A percentile compares a stretch with the other conserved stretches of the same genome.
Evolutionary conservation across 1,140 invertebrate species (phyloP).

Genomic region (Lerema accius): DNA sequence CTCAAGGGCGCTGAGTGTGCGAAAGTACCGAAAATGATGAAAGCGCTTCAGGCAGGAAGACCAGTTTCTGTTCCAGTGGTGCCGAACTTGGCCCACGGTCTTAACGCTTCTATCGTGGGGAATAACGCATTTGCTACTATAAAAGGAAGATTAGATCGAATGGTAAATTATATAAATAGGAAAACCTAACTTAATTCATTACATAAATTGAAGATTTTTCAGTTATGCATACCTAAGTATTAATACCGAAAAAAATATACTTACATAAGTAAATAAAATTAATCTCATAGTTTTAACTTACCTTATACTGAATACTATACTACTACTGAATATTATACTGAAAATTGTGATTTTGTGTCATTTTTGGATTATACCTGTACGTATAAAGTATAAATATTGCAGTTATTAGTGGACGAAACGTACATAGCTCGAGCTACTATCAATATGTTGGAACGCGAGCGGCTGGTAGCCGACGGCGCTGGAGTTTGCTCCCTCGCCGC

Average conservation of each 20-base stretch:
- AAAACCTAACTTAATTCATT: too few species aligned
- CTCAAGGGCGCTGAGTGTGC: constrained; percentile 67
- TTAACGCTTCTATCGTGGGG: constrained; percentile 55
- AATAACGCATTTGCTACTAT: constrained; percentile 67
- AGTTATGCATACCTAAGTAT: too few species aligned
- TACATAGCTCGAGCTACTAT: constrained; percentile 66
- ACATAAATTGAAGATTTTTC: too few species aligned
- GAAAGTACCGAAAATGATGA: constrained; percentile 72
- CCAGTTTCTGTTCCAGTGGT: constrained; percentile 53
- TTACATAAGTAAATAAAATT: too few species aligned
- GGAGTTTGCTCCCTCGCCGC: constrained; percentile 69
- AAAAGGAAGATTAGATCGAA: constrained; percentile 67
- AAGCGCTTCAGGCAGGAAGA: constrained; percentile 61
- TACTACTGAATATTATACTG: too few species aligned
- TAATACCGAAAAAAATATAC: too few species aligned
- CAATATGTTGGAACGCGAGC: constrained; percentile 63
- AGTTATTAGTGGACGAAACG: constrained; percentile 69
- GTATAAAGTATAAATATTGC: constrained; percentile 23
- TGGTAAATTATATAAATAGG: too few species aligned
- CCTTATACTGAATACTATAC: too few species aligned
- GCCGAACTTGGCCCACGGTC: constrained; percentile 62
- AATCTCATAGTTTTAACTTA: too few species aligned
- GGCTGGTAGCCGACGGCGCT: constrained; percentile 69
- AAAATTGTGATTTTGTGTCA: not conserved
- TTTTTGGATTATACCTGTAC: too few species aligned